phyloP scores from a whole-genome alignment of 92 coral and sea anemone genomes.

The Heteractis magnifica region DNA sequence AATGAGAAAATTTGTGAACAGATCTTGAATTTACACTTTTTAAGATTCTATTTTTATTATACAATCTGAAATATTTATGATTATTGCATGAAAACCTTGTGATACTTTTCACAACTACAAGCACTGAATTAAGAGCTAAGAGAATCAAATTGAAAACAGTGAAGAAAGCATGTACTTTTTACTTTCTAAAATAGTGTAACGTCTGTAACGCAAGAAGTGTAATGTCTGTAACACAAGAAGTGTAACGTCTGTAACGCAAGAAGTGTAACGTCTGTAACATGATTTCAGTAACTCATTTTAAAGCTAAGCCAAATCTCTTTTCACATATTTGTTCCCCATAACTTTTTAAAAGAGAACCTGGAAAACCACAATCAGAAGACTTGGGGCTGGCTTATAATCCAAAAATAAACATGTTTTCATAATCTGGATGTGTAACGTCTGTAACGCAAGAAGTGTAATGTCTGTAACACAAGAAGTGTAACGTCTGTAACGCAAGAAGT shows the following conservation, averaged over 20 bases:
- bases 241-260: slow-evolving; percentile 26
- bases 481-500: slow-evolving; percentile 32
- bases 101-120: slow-evolving; percentile 37
- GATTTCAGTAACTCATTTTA: neutral
- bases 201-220: slow-evolving; percentile 39
- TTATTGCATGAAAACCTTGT: slow-evolving; percentile 42
- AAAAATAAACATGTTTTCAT: slow-evolving; percentile 27
- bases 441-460: slow-evolving; percentile 35
- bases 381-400: slow-evolving; percentile 25
- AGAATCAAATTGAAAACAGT: slow-evolving; percentile 32
- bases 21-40: slow-evolving; percentile 38
- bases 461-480: slow-evolving; percentile 19
- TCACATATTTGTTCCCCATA: slow-evolving; percentile 43
- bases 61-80: slow-evolving; percentile 20
- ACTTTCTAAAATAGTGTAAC: slow-evolving; percentile 45
- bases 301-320: slow-evolving; percentile 26
- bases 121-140: slow-evolving; percentile 40
- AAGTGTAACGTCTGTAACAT: slow-evolving; percentile 39
- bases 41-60: slow-evolving; percentile 29
- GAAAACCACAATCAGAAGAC: slow-evolving; percentile 43
- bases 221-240: slow-evolving; percentile 29
- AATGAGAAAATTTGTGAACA: slow-evolving; percentile 43
- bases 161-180: slow-evolving; percentile 25
- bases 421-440: slow-evolving; percentile 36
- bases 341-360: slow-evolving; percentile 44